Evolutionary conservation across 2,113 vertebrate genomes (phyloP), one percentile per base, ranked within the genome.

Genomic region (Cavia porcellus): DNA sequence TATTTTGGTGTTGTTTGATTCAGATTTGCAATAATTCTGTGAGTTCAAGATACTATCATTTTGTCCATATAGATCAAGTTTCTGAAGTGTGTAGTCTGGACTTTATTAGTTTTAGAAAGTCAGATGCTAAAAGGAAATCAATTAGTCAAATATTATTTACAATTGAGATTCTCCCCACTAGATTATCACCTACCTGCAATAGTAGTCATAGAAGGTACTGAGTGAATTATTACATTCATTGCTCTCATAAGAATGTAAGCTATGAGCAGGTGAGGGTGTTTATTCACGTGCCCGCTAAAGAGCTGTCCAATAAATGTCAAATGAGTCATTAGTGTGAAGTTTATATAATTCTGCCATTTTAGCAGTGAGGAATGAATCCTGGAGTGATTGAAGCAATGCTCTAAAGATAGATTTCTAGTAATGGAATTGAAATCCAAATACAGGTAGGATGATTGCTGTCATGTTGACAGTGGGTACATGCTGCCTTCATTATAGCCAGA

Each of bases 101-200:
- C 25, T 66, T 86, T n/a, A 57, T 82, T 81, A 57, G 24, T 90
- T 91, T 94, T 13, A 59, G 79, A 75, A 90, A 83, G 32, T 75
- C 45, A 45, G 42, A 85, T 61, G 55, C 79, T 81, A 81, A 55
- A 77, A 92, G 28, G 55, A 85, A 79, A 59, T 6, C 32, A 75
- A 45, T 15, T 52, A 47, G 61, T 45, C 59, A 75, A 35, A 55
- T 17, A 55, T 55, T 86, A 72, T 82, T 87, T 82, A 86, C 47
- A 86, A 81, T 55, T 38, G 47, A 82, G 9, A 50, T 61, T 61
- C 50, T 82, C 6, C 17, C 25, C n/a, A 64, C 24, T 57, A 17
- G 20, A 47, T 90, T 82, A 14, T 82, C 57, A 87, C 59, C 61
- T 84, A 4, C 86, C 25, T 61, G 80, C 77, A 35, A 19, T 52